Conservation (phyloP, 1,140 invertebrate species). For the Drosophila lacteicornis region DNA sequence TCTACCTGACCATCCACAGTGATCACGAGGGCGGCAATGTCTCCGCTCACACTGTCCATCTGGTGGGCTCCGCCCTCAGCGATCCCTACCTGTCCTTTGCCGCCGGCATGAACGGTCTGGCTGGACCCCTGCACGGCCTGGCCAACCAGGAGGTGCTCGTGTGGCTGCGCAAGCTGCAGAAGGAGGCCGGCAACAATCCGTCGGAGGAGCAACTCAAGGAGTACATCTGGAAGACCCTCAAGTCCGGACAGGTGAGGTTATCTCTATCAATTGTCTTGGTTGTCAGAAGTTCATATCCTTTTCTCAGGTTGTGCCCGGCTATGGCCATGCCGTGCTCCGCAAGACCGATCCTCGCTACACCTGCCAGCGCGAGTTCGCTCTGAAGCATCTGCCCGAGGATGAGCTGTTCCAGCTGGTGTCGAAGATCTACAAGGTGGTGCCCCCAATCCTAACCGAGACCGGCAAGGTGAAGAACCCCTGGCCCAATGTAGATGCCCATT, state of each 20-base stretch:
- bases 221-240: conserved; percentile 97
- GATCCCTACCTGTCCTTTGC: conserved; percentile 98
- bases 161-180: conserved; percentile 92
- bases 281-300: neutral
- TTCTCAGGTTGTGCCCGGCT: conserved; percentile 96
- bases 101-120: conserved; percentile 97
- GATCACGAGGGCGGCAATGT: conserved; percentile 99
- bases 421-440: conserved; percentile 97
- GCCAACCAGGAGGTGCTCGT: conserved; percentile 97
- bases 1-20: conserved; percentile 98
- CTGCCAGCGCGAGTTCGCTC: conserved; percentile 97
- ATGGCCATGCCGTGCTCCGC: conserved; percentile 97
- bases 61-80: conserved; percentile 97
- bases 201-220: conserved; percentile 95
- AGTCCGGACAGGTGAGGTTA: conserved; percentile 88
- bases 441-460: conserved; percentile 95
- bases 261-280: neutral
- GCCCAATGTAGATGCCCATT: conserved; percentile 99
- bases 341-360: conserved; percentile 97
- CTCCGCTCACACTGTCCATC: conserved; percentile 96
- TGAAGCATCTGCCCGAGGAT: conserved; percentile 97
- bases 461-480: conserved; percentile 99
- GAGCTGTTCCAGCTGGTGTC: conserved; percentile 96
- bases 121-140: conserved; percentile 97
- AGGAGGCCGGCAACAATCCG: conserved; percentile 92